Conservation (phyloP, 2,888 invertebrate species). For the Eupithecia vulgata region DNA sequence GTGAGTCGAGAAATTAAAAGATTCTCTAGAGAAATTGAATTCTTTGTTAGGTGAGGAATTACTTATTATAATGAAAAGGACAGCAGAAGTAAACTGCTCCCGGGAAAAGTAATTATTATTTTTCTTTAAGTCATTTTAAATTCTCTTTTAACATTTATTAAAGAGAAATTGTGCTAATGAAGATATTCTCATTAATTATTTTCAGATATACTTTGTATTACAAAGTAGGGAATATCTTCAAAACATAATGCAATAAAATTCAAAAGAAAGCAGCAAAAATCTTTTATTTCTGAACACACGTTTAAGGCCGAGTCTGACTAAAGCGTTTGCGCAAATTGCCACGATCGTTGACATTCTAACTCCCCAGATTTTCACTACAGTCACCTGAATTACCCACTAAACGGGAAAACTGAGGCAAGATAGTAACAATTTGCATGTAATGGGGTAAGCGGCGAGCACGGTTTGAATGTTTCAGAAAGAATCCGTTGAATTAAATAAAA, state of each 20-base stretch:
- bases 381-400: conserved; percentile 56
- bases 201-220: not conserved
- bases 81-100: conserved; percentile 14
- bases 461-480: not conserved
- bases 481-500: conserved; percentile 9
- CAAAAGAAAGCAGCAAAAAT: not conserved
- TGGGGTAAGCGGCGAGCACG: not conserved
- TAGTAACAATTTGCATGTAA: conserved; percentile 33
- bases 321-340: conserved; percentile 4
- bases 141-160: conserved; percentile 8
- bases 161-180: not conserved
- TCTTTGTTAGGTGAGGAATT: conserved; percentile 35
- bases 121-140: not conserved
- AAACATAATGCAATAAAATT: too few relatives aligned
- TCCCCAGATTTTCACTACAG: conserved; percentile 14
- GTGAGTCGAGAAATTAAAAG: conserved; percentile 45
- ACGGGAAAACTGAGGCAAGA: conserved; percentile 55
- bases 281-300: not conserved
- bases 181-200: conserved; percentile 1
- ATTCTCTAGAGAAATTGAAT: conserved; percentile 38
- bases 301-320: not conserved
- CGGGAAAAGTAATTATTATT: conserved; percentile 21
- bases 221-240: not conserved
- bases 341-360: conserved; percentile 10
- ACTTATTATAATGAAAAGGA: conserved; percentile 32